Evolutionary conservation across 2,113 vertebrate genomes (phyloP), one percentile per base, ranked within the genome.

Genomic region (Indicator indicator): DNA sequence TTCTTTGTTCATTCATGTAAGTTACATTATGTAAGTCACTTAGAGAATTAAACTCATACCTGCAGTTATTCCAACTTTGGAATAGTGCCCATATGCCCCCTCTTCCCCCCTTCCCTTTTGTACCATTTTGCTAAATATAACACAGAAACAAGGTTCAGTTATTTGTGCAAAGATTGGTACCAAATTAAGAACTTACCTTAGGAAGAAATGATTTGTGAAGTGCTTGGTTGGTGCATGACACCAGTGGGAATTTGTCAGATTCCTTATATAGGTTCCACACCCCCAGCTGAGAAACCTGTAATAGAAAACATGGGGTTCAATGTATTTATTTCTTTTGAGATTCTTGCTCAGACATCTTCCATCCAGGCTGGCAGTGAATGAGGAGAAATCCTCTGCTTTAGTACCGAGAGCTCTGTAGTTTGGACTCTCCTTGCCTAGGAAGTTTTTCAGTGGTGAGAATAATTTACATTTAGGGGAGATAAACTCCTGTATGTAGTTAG

Each of bases 401-500:
- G n/a, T 20, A 82, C 36, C 30, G 40, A 72, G 23, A 16, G 26
- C 42, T 24, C 73, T 50, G 20, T 72, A 55, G 15, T 88, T n/a
- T 58, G 64, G n/a, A 17, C 36, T 73, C 33, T 44, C 48, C 64
- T 59, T 48, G 58, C 23, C 44, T 60, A 50, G 30, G 7, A 80
- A 71, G 20, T 36, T 86, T 13, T 60, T 30, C 12, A 65, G 26
- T 42, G 27, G 5, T 65, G 50, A 58, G 24, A 92, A 75, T 56
- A 68, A 74, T 33, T 71, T 14, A 38, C 0, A 1, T 78, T 75
- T 32, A 46, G 44, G 28, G 38, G 6, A 81, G 16, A 72, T 28
- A 36, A 79, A 62, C 16, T 33, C 28, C 26, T 67, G 0, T 8
- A 38, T 11, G 6, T 64, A 13, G 7, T 77, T 65, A 28, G 0